phyloP scores from a whole-genome alignment of 1,140 invertebrate genomes.

The Oppia nitens region DNA sequence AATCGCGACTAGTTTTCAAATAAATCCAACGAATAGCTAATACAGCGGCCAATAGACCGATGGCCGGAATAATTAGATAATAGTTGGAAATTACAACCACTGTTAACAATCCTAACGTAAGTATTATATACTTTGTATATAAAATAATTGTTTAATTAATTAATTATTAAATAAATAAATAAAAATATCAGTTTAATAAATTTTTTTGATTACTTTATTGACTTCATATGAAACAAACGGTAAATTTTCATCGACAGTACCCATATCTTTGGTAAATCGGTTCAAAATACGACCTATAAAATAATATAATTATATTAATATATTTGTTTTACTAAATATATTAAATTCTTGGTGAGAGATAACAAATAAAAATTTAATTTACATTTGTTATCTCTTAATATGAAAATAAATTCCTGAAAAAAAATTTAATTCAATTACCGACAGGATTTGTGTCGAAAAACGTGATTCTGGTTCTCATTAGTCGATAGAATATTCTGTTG shows the following conservation, averaged over 20 bases:
- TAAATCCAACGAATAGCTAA: conserved; percentile 56
- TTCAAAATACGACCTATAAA: too few relatives aligned
- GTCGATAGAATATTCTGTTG: conserved; percentile 60
- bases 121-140: too few relatives aligned
- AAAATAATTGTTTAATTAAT: too few relatives aligned
- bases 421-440: too few relatives aligned
- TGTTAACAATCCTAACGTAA: conserved; percentile 51
- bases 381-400: too few relatives aligned
- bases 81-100: conserved; percentile 55
- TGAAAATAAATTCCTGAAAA: too few relatives aligned
- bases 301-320: too few relatives aligned
- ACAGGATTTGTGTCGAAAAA: conserved; percentile 78
- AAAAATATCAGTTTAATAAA: conserved; percentile 5
- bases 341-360: too few relatives aligned
- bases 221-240: conserved; percentile 59
- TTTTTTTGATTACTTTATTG: conserved; percentile 50
- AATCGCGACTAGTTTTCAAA: conserved; percentile 55
- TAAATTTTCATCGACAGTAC: conserved; percentile 63
- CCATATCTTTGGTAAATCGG: conserved; percentile 68
- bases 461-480: conserved; percentile 60
- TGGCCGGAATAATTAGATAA: conserved; percentile 50
- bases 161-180: neutral
- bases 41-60: conserved; percentile 49
- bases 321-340: too few relatives aligned
- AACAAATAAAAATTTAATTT: too few relatives aligned